Percentiles rank a stretch among this genome's conserved stretches.
These are phyloP conservation scores for Panorpa germanica DNA, from an alignment of 2,888 invertebrate genomes.

Conservation along the genomic window DNA sequence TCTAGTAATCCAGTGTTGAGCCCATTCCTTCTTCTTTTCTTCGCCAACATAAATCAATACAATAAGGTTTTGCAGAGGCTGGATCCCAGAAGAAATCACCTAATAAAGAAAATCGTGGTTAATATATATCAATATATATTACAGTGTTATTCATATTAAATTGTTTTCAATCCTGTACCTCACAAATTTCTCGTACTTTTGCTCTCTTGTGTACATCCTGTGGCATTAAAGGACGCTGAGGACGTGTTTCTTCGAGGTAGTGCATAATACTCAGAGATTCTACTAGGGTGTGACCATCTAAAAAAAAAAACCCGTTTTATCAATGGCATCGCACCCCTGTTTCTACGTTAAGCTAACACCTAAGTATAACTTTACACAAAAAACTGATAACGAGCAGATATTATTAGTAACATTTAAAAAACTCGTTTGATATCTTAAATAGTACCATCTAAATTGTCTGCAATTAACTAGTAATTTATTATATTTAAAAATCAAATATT, in stretches of 20 bases:
- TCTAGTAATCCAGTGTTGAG: constrained; percentile 76
- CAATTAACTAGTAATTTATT: too few relatives aligned
- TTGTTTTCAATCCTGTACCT: constrained; percentile 37
- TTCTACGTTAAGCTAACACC: too few relatives aligned
- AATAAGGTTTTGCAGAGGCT: constrained; percentile 85
- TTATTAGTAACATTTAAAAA: too few relatives aligned
- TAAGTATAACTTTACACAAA: too few relatives aligned
- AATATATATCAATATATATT: not conserved
- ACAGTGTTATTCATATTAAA: not conserved
- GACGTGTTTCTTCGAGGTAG: constrained; percentile 85
- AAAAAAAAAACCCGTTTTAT: too few relatives aligned
- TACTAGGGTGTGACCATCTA: constrained; percentile 52
- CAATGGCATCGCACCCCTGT: too few relatives aligned
- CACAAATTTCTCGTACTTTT: constrained; percentile 82
- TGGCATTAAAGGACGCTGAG: constrained; percentile 71
- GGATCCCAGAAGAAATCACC: constrained; percentile 82
- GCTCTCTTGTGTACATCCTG: constrained; percentile 75
- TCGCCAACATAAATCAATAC: constrained; percentile 76
- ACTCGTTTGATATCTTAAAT: too few relatives aligned
- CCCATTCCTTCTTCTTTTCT: constrained; percentile 84
- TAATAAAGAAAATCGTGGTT: constrained; percentile 14
- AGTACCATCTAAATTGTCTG: too few relatives aligned
- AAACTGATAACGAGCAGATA: too few relatives aligned
- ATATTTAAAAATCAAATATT: too few relatives aligned
- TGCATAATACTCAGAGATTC: constrained; percentile 80